phyloP scores from a whole-genome alignment of 2,888 invertebrate genomes.

The Heliconius ismenius region DNA sequence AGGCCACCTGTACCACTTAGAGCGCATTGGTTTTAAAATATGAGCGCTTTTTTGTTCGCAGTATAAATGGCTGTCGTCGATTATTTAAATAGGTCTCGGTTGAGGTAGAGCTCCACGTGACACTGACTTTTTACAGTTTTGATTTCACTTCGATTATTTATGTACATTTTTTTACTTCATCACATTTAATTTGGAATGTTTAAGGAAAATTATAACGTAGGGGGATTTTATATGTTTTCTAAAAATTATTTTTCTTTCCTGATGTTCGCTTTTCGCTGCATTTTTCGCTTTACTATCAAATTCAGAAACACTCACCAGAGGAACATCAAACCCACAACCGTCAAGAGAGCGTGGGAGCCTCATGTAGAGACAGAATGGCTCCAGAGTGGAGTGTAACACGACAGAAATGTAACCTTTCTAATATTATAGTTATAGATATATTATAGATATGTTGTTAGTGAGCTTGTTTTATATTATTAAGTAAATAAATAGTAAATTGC shows the following conservation, averaged over 20 bases:
- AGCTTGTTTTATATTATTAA: too few relatives aligned
- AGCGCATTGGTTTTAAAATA: background rate
- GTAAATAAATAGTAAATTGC: too few relatives aligned
- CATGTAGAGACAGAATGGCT: background rate
- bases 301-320: too few relatives aligned
- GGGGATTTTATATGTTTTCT: too few relatives aligned
- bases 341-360: conserved; percentile 11
- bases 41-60: background rate
- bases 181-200: background rate
- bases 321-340: too few relatives aligned
- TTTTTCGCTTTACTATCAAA: background rate
- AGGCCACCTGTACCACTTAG: conserved; percentile 9
- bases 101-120: background rate
- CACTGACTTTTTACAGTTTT: background rate
- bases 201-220: too few relatives aligned
- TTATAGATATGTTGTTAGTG: too few relatives aligned
- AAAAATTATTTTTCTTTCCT: too few relatives aligned
- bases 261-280: background rate
- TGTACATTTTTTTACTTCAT: background rate
- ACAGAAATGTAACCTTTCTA: background rate
- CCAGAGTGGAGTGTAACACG: background rate
- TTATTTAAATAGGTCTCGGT: conserved; percentile 2
- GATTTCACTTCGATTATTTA: background rate
- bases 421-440: background rate
- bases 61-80: conserved; percentile 11